phyloP scores from a whole-genome alignment of 1,140 invertebrate genomes.

The Subanguina moxae region DNA sequence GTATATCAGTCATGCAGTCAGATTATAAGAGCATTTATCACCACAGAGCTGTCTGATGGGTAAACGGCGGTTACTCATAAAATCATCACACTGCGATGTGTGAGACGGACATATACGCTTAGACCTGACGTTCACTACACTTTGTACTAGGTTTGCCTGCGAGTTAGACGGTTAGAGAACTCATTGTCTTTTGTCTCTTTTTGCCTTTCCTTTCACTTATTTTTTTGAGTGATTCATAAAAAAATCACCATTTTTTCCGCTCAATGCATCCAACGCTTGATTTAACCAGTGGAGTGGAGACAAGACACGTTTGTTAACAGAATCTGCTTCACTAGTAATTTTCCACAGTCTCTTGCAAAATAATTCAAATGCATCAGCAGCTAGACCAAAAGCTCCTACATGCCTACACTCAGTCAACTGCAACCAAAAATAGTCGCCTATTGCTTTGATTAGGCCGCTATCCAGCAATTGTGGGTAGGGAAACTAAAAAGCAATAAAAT shows the following conservation, averaged over 20 bases:
- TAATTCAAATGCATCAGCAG: conserved; percentile 42
- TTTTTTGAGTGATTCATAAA: not conserved
- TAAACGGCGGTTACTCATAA: not conserved
- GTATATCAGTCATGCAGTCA: not conserved
- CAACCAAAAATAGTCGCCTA: conserved; percentile 49
- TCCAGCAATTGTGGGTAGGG: conserved; percentile 11
- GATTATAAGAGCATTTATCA: not conserved
- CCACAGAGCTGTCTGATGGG: too few relatives aligned
- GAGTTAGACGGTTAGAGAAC: too few relatives aligned
- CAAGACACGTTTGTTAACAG: not conserved
- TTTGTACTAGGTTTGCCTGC: not conserved
- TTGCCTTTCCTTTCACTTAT: not conserved
- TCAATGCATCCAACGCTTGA: conserved; percentile 36
- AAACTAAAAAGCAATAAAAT: not conserved
- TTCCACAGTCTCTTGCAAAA: conserved; percentile 44
- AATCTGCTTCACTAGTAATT: not conserved
- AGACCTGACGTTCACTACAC: not conserved
- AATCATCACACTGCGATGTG: not conserved
- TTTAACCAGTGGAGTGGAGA: conserved; percentile 39
- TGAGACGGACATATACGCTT: not conserved
- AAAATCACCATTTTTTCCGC: conserved; percentile 36
- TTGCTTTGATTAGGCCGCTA: conserved; percentile 17
- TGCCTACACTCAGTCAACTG: conserved; percentile 52
- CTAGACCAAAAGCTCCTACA: conserved; percentile 50
- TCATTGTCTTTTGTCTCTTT: not conserved